Conservation (phyloP, 2,888 invertebrate genomes). For the Coelopa pilipes region DNA sequence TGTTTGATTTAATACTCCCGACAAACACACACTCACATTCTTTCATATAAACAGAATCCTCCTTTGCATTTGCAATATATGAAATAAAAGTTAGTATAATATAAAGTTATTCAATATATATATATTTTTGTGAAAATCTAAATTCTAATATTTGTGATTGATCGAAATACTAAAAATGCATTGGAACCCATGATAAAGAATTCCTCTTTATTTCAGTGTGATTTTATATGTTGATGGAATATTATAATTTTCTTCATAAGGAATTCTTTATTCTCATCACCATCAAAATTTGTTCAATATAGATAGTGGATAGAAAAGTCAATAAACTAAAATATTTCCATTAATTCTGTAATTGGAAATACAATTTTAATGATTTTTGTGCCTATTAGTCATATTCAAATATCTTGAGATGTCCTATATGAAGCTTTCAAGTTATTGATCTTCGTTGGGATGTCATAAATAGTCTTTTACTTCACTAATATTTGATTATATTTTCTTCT, state of each 20-base stretch:
- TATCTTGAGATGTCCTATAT: no score
- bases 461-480: background rate
- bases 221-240: background rate
- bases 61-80: conserved; percentile 46
- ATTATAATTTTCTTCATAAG: conserved; percentile 11
- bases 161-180: conserved; percentile 21
- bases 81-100: conserved; percentile 56
- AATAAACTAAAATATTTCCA: background rate
- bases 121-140: no score
- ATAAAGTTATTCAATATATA: background rate
- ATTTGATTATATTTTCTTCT: conserved; percentile 17
- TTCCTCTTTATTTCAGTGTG: background rate
- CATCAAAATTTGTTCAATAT: conserved; percentile 17
- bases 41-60: conserved; percentile 34
- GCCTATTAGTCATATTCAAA: background rate
- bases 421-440: no score
- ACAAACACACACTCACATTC: conserved; percentile 34
- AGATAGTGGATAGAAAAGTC: no score
- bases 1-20: conserved; percentile 30
- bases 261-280: conserved; percentile 22
- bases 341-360: background rate
- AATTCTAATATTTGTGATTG: background rate
- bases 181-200: conserved; percentile 28
- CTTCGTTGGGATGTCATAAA: background rate
- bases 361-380: conserved; percentile 11